Percentiles rank a stretch among this genome's conserved stretches.
These are phyloP conservation scores for Ceyx erithaca DNA, from an alignment of 2,797 vertebrate genomes.

Conservation along the genomic window DNA sequence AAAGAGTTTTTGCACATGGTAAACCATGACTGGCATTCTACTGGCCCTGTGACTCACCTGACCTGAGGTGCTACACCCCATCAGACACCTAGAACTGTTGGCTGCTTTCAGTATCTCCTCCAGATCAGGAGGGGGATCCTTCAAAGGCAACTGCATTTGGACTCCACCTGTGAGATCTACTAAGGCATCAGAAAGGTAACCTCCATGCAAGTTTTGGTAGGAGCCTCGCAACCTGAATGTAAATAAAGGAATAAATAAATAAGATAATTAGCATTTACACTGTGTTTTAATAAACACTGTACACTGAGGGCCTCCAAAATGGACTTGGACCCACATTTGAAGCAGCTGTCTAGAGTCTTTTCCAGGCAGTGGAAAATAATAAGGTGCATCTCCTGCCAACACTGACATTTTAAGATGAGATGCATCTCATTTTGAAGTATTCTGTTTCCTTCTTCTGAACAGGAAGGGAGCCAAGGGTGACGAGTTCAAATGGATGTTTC, in stretches of 20 bases:
- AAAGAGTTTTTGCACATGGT: not conserved
- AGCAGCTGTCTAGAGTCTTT: not conserved
- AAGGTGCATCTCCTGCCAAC: not conserved
- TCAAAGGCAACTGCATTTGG: slow-evolving; percentile 75
- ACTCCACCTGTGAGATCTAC: slow-evolving; percentile 91
- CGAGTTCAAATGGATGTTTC: not conserved
- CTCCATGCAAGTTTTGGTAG: slow-evolving; percentile 84
- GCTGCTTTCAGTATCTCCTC: slow-evolving; percentile 81
- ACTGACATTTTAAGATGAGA: not conserved
- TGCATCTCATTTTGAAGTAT: not conserved
- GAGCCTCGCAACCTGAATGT: slow-evolving; percentile 86
- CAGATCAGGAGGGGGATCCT: slow-evolving; percentile 62
- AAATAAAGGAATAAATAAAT: not conserved
- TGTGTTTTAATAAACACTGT: not conserved
- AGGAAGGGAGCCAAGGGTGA: not conserved
- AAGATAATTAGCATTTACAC: not conserved
- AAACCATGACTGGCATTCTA: not conserved
- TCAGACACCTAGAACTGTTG: slow-evolving; percentile 71
- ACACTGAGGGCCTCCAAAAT: not conserved
- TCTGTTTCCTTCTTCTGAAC: not conserved
- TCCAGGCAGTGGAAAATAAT: not conserved
- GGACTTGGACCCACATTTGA: not conserved
- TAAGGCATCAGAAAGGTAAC: slow-evolving; percentile 86
- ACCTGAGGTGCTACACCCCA: slow-evolving; percentile 81
- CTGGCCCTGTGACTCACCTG: slow-evolving; percentile 71